Conservation (phyloP, 1,140 invertebrate species). For the Muscidifurax raptorellus region DNA sequence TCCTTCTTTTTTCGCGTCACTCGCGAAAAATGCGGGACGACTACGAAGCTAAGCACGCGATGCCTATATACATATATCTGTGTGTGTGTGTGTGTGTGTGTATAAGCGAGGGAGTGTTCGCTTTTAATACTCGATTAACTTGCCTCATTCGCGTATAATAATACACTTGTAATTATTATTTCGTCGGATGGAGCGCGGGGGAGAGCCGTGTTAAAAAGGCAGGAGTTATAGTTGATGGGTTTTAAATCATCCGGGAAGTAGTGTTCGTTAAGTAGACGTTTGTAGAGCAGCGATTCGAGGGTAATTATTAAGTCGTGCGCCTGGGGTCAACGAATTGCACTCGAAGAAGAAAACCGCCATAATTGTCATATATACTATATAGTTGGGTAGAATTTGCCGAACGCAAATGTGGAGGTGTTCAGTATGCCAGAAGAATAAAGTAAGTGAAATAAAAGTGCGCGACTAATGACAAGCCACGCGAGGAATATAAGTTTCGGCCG, state of each 20-base stretch:
- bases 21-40: not conserved
- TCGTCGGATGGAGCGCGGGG: no score
- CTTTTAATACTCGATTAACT: conserved; percentile 3
- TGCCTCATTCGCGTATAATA: not conserved
- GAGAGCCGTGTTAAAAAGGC: no score
- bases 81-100: no score
- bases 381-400: no score
- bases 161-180: not conserved
- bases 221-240: no score
- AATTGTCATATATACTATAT: no score
- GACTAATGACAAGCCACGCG: not conserved
- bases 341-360: no score
- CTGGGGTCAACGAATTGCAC: no score
- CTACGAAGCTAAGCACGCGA: not conserved
- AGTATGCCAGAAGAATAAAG: not conserved
- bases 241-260: no score
- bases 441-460: not conserved
- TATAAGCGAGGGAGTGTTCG: not conserved
- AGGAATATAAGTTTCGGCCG: not conserved
- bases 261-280: not conserved
- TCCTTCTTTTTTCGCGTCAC: not conserved
- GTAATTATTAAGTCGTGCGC: not conserved
- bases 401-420: not conserved
- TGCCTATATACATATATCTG: no score
- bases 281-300: not conserved